Evolutionary conservation across 1,140 invertebrate genomes (phyloP), one percentile per base, ranked within the genome.

Genomic region (Zaprionus camerounensis): DNA sequence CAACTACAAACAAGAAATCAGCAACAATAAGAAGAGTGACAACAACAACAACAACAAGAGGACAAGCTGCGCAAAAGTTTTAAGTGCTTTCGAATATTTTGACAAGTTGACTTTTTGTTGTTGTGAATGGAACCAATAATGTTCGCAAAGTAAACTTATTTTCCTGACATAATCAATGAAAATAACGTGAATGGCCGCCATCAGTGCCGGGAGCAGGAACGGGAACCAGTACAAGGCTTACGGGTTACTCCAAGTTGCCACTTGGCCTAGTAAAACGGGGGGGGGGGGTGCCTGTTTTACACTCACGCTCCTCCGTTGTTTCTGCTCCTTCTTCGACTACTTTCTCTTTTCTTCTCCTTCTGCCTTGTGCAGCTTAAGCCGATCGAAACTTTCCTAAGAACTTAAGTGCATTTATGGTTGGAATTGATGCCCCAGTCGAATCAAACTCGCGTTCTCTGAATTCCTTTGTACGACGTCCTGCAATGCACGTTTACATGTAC

Each of bases 61-160:
- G 9, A 22, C 17, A 71, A 76, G 69, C 58, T 84, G 82, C 71
- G 77, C 77, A 72, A 84, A 84, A 84, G 59, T 84, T 84, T 83
- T 84, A 83, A 84, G 81, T 84, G 82, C 82, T 84, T 83, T 80
- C 63, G 71, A 84, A 77, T 78, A 80, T 83, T 83, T 84, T 84
- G 82, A 84, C 82, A 83, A 83, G 74, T 83, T 83, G 74, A 69
- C 78, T 83, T 70, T 80, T 74, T 83, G 78, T 83, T 82, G 72
- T 55, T 80, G 44, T 75, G 64, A 83, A 84, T 84, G 64, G 66
- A 63, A 75, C 78, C 78, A 83, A 83, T 83, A 81, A 83, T 80
- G 74, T 68, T 75, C 6, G 31, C 69, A 80, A 78, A 70, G 67
- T 51, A 84, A 74, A 83, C 77, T 84, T 83, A 71, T 82, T 84